phyloP scores from a whole-genome alignment of 1,140 invertebrate genomes.

The Drosophila tani region DNA sequence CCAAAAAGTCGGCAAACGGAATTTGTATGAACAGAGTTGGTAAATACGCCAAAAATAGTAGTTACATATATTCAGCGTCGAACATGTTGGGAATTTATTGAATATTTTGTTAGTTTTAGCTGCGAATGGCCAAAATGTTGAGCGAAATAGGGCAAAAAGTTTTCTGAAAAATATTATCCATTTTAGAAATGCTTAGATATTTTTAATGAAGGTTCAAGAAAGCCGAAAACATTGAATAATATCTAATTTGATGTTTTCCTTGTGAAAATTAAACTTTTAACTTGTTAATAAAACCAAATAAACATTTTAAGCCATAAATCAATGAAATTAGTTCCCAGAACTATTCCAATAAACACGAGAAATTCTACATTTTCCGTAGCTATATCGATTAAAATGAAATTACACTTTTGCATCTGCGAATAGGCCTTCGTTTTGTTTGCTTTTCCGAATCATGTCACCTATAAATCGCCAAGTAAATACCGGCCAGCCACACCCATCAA shows the following conservation, averaged over 20 bases:
- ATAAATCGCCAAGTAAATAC: constrained; percentile 38
- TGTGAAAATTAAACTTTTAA: not conserved
- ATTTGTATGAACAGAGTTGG: constrained; percentile 18
- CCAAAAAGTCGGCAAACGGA: constrained; percentile 28
- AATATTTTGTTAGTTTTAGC: constrained; percentile 13
- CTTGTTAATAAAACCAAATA: not conserved
- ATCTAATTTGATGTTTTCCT: not conserved
- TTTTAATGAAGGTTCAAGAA: not conserved
- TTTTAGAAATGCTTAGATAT: not conserved
- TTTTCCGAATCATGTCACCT: constrained; percentile 5
- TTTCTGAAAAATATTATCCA: no score
- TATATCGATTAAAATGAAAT: constrained; percentile 1
- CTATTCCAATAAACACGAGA: not conserved
- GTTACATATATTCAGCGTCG: constrained; percentile 12
- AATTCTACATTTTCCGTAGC: not conserved
- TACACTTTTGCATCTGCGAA: not conserved
- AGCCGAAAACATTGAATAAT: not conserved
- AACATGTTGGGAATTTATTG: constrained; percentile 11
- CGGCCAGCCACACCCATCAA: constrained; percentile 42
- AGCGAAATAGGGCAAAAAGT: no score
- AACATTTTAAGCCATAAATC: not conserved
- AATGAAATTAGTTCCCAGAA: not conserved
- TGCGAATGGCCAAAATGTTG: not conserved
- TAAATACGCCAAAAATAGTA: constrained; percentile 7
- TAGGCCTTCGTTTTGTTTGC: constrained; percentile 12